Base-by-base conservation (phyloP, 2,888 invertebrate genomes). In the Melinopterus prodromus region DNA sequence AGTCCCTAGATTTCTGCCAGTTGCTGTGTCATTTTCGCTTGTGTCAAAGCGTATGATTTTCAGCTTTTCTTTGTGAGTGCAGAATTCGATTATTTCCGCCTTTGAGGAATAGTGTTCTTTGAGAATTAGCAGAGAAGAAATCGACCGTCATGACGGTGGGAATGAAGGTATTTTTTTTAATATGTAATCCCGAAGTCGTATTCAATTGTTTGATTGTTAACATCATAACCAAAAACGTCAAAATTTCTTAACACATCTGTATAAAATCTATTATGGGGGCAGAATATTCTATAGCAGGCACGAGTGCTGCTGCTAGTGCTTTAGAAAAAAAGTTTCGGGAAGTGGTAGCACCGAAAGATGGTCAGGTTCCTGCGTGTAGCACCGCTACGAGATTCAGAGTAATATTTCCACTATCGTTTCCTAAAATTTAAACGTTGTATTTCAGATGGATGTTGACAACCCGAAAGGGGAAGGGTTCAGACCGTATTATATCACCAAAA, bases 401-500 rank as follows among this genome's bases (percentile, higher is more conserved):
- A 37, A 26, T 76, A 6, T 37, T 69, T 15, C n/a, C 3, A n/a
- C 6, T 12, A 14, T n/a, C 6, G 37, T 53, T 12, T 9, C 7
- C 9, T 53, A 53, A 53, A 72, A 72, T 71, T 12, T 78, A 7
- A 37, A 14, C 16, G 37, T 15, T 75, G 12, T 80, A 80, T 88
- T 89, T 81, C 85, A 93, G 93, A 95, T 95, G 95, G 95, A 95
- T 83, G 92, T 95, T 81, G 95, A 95, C 89, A 91, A 90, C 82
- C 90, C 88, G 75, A 95, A 94, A 87, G 95, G 97, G 6, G 97
- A 97, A 88, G 98, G 97, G 0, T 97, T 99, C 87, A 95, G 97
- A 82, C 96, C 97, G 0, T 99, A 99, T 90, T 99, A 99, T 88
- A 95, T 98, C 85, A 98, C 98, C 77, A 99, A 99, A 91, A 99